Percentiles rank a stretch among this genome's conserved stretches.
Evolutionary conservation across 2,797 vertebrate species (phyloP).

Genomic region (Lagorchestes hirsutus): DNA sequence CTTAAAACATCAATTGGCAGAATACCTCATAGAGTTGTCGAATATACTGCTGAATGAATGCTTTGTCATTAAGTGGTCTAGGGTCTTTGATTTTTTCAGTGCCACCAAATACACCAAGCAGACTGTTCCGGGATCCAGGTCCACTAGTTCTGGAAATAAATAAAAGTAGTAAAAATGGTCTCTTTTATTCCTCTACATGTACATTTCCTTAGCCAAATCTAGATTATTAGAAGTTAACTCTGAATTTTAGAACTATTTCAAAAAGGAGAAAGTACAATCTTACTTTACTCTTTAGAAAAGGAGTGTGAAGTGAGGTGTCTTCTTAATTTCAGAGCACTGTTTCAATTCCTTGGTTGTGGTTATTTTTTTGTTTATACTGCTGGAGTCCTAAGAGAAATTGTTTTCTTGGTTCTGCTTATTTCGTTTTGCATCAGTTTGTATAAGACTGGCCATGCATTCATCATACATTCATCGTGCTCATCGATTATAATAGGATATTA

Average conservation of each 20-base stretch:
- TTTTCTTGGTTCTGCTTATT: neutral
- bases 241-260: slow-evolving; percentile 51
- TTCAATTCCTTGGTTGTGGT: neutral
- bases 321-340: neutral
- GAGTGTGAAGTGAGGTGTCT: neutral
- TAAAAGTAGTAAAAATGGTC: slow-evolving; percentile 38
- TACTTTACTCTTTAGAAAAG: slow-evolving; percentile 35
- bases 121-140: slow-evolving; percentile 90
- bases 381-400: neutral
- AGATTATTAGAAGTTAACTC: slow-evolving; percentile 42
- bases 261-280: slow-evolving; percentile 23
- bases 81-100: slow-evolving; percentile 96
- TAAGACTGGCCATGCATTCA: neutral
- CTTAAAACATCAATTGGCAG: neutral
- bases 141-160: slow-evolving; percentile 87
- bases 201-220: slow-evolving; percentile 9
- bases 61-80: slow-evolving; percentile 95
- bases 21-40: slow-evolving; percentile 95
- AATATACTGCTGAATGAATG: slow-evolving; percentile 95
- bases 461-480: neutral
- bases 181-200: neutral
- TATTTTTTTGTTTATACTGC: neutral
- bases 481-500: too few relatives aligned
- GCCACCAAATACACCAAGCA: slow-evolving; percentile 91
- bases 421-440: neutral